Evolutionary conservation across 30 jellyfish, hydroid and myxozoan species (phyloP).

Genomic region (Hydra vulgaris): DNA sequence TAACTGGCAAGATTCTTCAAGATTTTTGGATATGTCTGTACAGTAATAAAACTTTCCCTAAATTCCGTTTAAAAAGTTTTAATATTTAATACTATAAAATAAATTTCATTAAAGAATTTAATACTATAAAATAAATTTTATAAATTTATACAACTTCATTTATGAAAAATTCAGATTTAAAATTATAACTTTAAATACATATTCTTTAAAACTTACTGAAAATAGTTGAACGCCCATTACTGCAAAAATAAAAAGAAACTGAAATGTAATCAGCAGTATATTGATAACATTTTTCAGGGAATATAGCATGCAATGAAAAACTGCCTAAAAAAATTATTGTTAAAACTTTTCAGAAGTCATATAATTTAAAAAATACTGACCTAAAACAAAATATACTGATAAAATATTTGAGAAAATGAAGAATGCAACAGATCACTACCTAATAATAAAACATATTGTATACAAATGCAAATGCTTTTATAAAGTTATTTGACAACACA

Average conservation of each 20-base stretch:
- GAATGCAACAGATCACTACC: too few relatives aligned
- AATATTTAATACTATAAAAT: not conserved
- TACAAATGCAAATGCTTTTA: too few relatives aligned
- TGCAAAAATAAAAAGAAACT: constrained; percentile 68
- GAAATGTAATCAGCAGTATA: constrained; percentile 70
- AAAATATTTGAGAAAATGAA: too few relatives aligned
- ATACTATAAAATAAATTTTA: too few relatives aligned
- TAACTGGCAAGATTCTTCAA: constrained; percentile 80
- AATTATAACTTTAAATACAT: too few relatives aligned
- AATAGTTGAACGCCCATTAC: constrained; percentile 92
- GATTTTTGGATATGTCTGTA: constrained; percentile 70
- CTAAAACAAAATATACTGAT: too few relatives aligned
- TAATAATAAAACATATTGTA: too few relatives aligned
- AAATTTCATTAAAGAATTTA: not conserved
- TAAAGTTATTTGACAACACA: too few relatives aligned
- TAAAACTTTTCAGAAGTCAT: too few relatives aligned
- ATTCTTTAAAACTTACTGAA: constrained; percentile 69
- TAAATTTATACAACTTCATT: too few relatives aligned
- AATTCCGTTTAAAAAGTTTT: not conserved
- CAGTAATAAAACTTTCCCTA: constrained; percentile 90
- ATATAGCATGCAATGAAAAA: constrained; percentile 87
- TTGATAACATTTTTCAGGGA: constrained; percentile 87
- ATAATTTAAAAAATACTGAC: too few relatives aligned
- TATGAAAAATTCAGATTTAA: too few relatives aligned
- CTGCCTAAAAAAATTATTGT: constrained; percentile 53